These are phyloP conservation scores for Meiosimyza decipiens DNA, from an alignment of 2,888 invertebrate genomes.

Conservation along the genomic window DNA sequence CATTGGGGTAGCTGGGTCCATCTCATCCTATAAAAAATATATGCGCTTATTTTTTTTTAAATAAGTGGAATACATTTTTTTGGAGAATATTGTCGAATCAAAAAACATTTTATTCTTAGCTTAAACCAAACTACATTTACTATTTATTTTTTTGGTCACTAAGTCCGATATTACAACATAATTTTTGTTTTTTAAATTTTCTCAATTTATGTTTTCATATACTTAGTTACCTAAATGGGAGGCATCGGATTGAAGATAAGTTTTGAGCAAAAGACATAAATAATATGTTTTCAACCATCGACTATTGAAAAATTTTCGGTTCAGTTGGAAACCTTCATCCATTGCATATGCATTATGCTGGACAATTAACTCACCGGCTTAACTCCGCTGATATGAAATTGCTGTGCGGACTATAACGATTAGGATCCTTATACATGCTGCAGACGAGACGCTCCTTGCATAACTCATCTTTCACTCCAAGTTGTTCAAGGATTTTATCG, in stretches of 20 bases:
- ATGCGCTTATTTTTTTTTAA: no score
- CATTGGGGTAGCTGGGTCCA: no score
- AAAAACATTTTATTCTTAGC: no score
- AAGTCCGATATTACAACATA: no score
- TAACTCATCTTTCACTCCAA: slow-evolving; percentile 77
- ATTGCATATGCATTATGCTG: background rate
- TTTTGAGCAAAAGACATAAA: no score
- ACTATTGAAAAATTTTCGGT: no score
- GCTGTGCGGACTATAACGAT: slow-evolving; percentile 85
- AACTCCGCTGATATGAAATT: slow-evolving; percentile 88
- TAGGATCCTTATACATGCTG: slow-evolving; percentile 85
- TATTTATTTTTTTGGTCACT: background rate
- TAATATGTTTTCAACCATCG: no score
- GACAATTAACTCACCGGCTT: slow-evolving; percentile 77
- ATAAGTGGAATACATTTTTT: no score
- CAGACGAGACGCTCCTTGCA: slow-evolving; percentile 86
- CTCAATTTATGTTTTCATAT: background rate
- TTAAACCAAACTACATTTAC: background rate
- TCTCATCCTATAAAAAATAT: no score
- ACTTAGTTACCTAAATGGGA: background rate
- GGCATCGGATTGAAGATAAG: background rate
- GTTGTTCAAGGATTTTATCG: slow-evolving; percentile 77
- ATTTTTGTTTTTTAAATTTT: no score
- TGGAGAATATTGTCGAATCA: no score
- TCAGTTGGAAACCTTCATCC: background rate